A percentile compares a stretch with the other conserved stretches of the same genome.
These are phyloP conservation scores for Hoplostethus atlanticus DNA, from an alignment of 2,797 vertebrate species.

Conservation along the genomic window DNA sequence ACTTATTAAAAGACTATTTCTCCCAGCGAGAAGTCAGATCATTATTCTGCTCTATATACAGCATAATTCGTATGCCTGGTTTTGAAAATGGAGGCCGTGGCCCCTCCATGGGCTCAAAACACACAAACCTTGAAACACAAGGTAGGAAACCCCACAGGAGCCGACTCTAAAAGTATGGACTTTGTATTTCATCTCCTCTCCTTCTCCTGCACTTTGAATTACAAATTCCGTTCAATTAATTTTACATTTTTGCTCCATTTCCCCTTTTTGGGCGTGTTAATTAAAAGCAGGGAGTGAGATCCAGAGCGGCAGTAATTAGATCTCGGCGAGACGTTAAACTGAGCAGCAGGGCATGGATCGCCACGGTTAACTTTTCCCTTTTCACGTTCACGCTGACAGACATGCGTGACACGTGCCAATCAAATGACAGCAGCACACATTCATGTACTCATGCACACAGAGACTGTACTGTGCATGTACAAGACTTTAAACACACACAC, in stretches of 20 bases:
- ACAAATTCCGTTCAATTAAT: conserved; percentile 62
- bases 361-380: neutral
- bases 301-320: conserved; percentile 57
- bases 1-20: conserved; percentile 46
- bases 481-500: too few species aligned
- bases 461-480: neutral
- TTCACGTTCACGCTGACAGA: conserved; percentile 1
- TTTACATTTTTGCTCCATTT: conserved; percentile 57
- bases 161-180: conserved; percentile 22
- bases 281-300: conserved; percentile 42
- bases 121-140: conserved; percentile 48
- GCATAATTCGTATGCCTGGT: conserved; percentile 18
- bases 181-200: conserved; percentile 26
- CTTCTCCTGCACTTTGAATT: conserved; percentile 57
- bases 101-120: conserved; percentile 31
- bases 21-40: conserved; percentile 32
- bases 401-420: conserved; percentile 41
- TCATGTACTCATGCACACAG: neutral
- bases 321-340: conserved; percentile 46
- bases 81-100: conserved; percentile 42
- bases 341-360: conserved; percentile 44
- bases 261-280: conserved; percentile 50
- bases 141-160: conserved; percentile 35
- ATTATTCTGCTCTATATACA: conserved; percentile 45
- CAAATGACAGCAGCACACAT: conserved; percentile 7